Evolutionary conservation across 2,888 invertebrate genomes (phyloP), one percentile per base, ranked within the genome.

Genomic region (Archaeoteleia sp.): DNA sequence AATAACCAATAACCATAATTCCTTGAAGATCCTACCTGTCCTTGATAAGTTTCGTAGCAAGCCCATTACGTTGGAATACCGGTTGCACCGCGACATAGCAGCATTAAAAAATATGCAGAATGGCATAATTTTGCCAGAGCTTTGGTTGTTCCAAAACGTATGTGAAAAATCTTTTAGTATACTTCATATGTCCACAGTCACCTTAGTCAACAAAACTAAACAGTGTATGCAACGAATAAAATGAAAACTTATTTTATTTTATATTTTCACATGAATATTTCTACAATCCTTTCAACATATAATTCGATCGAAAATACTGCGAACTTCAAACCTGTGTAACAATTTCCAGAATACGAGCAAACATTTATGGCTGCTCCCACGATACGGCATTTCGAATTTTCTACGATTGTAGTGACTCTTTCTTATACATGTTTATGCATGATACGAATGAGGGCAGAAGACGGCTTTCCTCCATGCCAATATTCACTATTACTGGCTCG

Each of bases 21-120:
- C 15, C 78, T 71, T 1, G 82, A 80, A 81, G 58, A 25, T 62
- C 20, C 81, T 81, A 82, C 39, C 82, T 82, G 37, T 82, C 77
- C 13, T 43, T 35, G 1, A 82, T 30, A 20, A 83, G 77, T 27
- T 72, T 73, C 40, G 9, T 74, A 4, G 70, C 82, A 13, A 83
- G 54, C 2, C 81, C 80, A 1, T 53, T 20, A 10, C 73, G 65
- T n/a, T 65, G 74, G 45, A 73, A 74, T 8, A 73, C 72, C 1
- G 57, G 39, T 13, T 71, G 71, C 7, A 83, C 79, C 1, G 77
- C 73, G 1, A 83, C 17, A 37, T 73, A 68, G 12, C 69, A 57
- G 51, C 78, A 78, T 25, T 82, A 78, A 51, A 82, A 83, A 17
- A 81, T 29, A 34, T 60, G 72, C 2, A 39, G 12, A 1, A 76